Base-by-base conservation (phyloP, 2,113 vertebrate genomes). In the Cettia cetti region DNA sequence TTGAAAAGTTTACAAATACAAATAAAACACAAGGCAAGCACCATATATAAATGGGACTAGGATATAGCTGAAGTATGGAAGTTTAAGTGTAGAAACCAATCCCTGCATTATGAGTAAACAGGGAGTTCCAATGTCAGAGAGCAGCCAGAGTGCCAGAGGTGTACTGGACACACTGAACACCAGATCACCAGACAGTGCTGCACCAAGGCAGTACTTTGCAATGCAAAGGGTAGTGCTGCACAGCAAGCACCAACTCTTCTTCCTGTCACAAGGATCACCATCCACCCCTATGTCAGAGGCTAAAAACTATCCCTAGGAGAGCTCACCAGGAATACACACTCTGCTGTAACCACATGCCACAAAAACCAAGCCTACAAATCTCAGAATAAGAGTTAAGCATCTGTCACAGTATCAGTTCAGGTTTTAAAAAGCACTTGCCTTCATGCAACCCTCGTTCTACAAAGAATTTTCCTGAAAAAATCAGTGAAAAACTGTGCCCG, bases 271-370 rank as follows among this genome's bases (percentile, higher is more conserved):
- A 53, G n/a, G 20, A 61, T 40, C 59, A 61, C 3, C 39, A 70
- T 6, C 4, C 28, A 84, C 11, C 19, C 0, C 0, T 21, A 57
- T 2, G 11, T 24, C 45, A 84, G 16, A 78, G 11, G 75, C 6
- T n/a, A 33, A 70, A 75, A 90, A 11, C 22, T 28, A 33, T 10
- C 37, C 33, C 45, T 9, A 28, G 21, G 63, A 74, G 24, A 82
- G 65, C 56, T 82, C 74, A 53, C 24, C 23, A 78, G 42, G 37
- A 87, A 87, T 35, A 69, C 24, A 57, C n/a, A 20, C 39, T 30
- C 40, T 78, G 65, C 37, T 50, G 11, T 20, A 78, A 78, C 24
- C 17, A 82, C 2, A 1, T 28, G 24, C 28, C 40, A 72, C 26
- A 83, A 68, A 92, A 86, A 71, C 4, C 5, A 3, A 86, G 49